These are phyloP conservation scores for Cylloceria caligata DNA, from an alignment of 2,888 invertebrate genomes.

Conservation along the genomic window DNA sequence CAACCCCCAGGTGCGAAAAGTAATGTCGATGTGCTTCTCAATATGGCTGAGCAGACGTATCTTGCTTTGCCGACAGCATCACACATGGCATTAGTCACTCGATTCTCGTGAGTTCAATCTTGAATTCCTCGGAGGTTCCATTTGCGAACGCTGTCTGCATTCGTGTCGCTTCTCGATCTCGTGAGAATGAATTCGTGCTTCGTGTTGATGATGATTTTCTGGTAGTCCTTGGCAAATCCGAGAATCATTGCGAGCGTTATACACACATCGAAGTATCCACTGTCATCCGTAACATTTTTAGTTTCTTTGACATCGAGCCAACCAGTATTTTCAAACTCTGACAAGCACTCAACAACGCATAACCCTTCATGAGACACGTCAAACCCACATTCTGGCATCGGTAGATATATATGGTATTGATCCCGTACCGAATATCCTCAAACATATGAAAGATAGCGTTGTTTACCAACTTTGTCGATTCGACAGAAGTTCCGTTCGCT, in stretches of 20 bases:
- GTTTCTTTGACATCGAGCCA: slow-evolving; percentile 37
- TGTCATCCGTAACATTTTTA: not conserved
- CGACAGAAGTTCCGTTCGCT: slow-evolving; percentile 7
- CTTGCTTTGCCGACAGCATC: slow-evolving; percentile 57
- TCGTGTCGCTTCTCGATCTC: slow-evolving; percentile 45
- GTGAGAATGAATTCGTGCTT: too few relatives aligned
- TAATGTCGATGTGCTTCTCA: too few relatives aligned
- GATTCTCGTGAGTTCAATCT: slow-evolving; percentile 71
- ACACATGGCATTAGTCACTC: slow-evolving; percentile 68
- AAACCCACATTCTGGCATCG: slow-evolving; percentile 76
- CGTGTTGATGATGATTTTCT: too few relatives aligned
- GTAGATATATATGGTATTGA: too few relatives aligned
- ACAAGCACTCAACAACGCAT: slow-evolving; percentile 73
- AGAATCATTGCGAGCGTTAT: too few relatives aligned
- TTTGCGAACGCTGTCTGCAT: slow-evolving; percentile 65
- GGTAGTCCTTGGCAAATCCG: too few relatives aligned
- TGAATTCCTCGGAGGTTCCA: slow-evolving; percentile 71
- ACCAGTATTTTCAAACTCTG: too few relatives aligned
- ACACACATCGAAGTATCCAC: slow-evolving; percentile 38
- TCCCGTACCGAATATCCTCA: slow-evolving; percentile 79
- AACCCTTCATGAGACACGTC: slow-evolving; percentile 78
- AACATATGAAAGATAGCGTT: slow-evolving; percentile 72
- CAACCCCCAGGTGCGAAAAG: slow-evolving; percentile 80
- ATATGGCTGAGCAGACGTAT: slow-evolving; percentile 64
- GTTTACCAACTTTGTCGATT: slow-evolving; percentile 15